Evolutionary conservation across 92 coral and sea anemone genomes (phyloP).

Genomic region (Palythoa heliodiscus): DNA sequence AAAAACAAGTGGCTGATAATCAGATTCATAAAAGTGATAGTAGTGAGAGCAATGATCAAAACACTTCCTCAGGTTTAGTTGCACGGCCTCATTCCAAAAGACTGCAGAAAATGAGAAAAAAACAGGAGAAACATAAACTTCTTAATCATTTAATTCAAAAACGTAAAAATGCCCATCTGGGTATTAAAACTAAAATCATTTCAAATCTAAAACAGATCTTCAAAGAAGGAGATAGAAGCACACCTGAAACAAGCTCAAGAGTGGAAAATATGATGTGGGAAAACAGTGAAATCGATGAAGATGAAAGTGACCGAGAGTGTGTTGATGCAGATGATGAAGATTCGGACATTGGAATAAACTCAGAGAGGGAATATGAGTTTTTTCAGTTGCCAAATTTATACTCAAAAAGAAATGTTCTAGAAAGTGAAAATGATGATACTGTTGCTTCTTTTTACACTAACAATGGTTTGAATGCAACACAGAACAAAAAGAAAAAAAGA

Average conservation of each 20-base stretch:
- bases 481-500: slow-evolving; percentile 30
- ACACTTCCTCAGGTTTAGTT: neutral
- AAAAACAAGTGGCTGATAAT: neutral
- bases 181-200: slow-evolving; percentile 44
- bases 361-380: slow-evolving; percentile 74
- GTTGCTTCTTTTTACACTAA: slow-evolving; percentile 13
- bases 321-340: slow-evolving; percentile 56
- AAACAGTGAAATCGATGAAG: slow-evolving; percentile 70
- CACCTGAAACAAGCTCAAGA: slow-evolving; percentile 30
- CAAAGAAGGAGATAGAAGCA: neutral
- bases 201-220: neutral
- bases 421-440: neutral
- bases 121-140: slow-evolving; percentile 44
- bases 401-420: slow-evolving; percentile 42
- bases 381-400: slow-evolving; percentile 59
- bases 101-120: slow-evolving; percentile 48
- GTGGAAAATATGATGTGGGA: slow-evolving; percentile 42
- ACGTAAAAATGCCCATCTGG: slow-evolving; percentile 55
- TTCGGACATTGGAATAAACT: slow-evolving; percentile 73
- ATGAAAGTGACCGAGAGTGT: slow-evolving; percentile 77
- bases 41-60: slow-evolving; percentile 6
- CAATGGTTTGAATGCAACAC: neutral
- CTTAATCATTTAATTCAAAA: slow-evolving; percentile 54
- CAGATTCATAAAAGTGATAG: neutral
- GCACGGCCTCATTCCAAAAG: slow-evolving; percentile 47